phyloP scores from a whole-genome alignment of 2,888 invertebrate genomes.

The Octodonta nipae region DNA sequence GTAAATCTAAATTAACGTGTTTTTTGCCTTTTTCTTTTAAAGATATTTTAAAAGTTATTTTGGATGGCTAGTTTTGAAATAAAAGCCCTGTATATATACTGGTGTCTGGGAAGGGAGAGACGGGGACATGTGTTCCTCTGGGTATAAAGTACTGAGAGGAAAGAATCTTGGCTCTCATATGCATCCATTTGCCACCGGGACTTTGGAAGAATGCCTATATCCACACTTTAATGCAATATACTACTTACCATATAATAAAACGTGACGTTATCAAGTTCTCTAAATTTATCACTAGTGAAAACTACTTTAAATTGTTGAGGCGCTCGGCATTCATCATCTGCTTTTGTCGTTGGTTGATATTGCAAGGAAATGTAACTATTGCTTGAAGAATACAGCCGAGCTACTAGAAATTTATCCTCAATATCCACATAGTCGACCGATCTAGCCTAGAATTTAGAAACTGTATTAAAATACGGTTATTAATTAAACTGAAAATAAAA shows the following conservation, averaged over 20 bases:
- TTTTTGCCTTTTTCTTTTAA: too few relatives aligned
- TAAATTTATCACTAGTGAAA: slow-evolving; percentile 27
- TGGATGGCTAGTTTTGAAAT: too few relatives aligned
- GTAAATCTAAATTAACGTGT: too few relatives aligned
- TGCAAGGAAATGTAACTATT: slow-evolving; percentile 29
- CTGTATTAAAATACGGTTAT: not conserved
- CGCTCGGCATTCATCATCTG: slow-evolving; percentile 24
- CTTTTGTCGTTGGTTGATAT: slow-evolving; percentile 16
- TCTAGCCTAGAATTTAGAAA: slow-evolving; percentile 23
- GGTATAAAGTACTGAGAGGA: too few relatives aligned
- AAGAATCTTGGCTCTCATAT: too few relatives aligned
- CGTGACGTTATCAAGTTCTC: slow-evolving; percentile 23
- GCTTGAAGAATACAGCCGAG: slow-evolving; percentile 29
- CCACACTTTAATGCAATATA: too few relatives aligned
- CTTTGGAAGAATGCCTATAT: too few relatives aligned
- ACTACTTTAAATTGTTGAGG: slow-evolving; percentile 28
- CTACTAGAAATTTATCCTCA: slow-evolving; percentile 19
- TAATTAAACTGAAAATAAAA: too few relatives aligned
- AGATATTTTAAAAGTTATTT: too few relatives aligned
- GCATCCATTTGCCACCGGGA: too few relatives aligned
- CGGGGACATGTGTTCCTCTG: not conserved
- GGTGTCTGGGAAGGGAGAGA: not conserved
- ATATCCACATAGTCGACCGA: slow-evolving; percentile 25
- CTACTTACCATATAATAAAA: slow-evolving; percentile 30
- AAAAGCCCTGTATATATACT: too few relatives aligned